phyloP scores from a whole-genome alignment of 2,888 invertebrate species.

The Plutella xylostella region DNA sequence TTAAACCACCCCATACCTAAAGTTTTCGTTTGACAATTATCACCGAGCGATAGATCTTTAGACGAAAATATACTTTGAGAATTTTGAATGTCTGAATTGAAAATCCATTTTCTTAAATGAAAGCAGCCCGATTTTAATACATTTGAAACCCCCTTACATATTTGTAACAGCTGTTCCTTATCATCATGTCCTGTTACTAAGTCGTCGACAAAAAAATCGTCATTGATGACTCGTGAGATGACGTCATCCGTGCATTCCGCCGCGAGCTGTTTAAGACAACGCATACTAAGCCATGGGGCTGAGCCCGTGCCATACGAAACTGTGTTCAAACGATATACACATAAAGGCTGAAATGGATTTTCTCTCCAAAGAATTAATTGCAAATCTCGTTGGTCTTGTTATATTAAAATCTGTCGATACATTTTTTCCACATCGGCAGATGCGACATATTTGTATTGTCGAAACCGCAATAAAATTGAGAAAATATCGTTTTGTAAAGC shows the following conservation, averaged over 20 bases:
- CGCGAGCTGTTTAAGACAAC: slow-evolving; percentile 25
- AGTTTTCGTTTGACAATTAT: slow-evolving; percentile 14
- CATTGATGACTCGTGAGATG: slow-evolving; percentile 18
- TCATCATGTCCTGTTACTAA: slow-evolving; percentile 18
- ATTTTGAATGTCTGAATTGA: slow-evolving; percentile 12
- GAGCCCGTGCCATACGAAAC: slow-evolving; percentile 26
- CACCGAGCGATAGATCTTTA: slow-evolving; percentile 5
- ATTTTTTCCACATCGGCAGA: slow-evolving; percentile 22
- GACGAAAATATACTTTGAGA: slow-evolving; percentile 9
- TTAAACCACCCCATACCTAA: slow-evolving; percentile 17
- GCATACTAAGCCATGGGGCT: slow-evolving; percentile 25
- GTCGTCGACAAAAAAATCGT: slow-evolving; percentile 23
- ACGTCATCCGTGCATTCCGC: slow-evolving; percentile 17
- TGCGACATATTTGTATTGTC: slow-evolving; percentile 16
- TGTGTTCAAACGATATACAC: slow-evolving; percentile 20
- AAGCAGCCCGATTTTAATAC: slow-evolving; percentile 17
- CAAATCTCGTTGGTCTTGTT: slow-evolving; percentile 21
- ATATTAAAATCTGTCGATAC: slow-evolving; percentile 24
- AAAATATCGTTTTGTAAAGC: slow-evolving; percentile 17
- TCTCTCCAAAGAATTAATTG: slow-evolving; percentile 26
- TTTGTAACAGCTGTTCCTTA: neutral
- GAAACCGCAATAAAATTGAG: slow-evolving; percentile 15
- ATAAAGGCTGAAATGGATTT: slow-evolving; percentile 16
- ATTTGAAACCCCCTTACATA: neutral
- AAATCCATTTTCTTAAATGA: slow-evolving; percentile 19